phyloP scores from a whole-genome alignment of 2,888 invertebrate species.

The Horisme vitalbata region DNA sequence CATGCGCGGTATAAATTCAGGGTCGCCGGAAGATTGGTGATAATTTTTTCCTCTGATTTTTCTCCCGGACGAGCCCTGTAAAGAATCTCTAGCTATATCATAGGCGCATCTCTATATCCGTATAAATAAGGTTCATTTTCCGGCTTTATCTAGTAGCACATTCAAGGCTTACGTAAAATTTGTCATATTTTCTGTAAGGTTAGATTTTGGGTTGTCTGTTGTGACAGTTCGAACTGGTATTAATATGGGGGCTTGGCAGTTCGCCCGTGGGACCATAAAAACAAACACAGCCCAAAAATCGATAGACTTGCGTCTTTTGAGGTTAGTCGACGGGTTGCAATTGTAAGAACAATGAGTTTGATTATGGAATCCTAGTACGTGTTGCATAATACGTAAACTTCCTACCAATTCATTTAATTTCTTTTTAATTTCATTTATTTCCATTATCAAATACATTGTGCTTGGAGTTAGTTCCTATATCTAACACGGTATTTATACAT shows the following conservation, averaged over 20 bases:
- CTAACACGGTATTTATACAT: too few relatives aligned
- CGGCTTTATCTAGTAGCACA: not conserved
- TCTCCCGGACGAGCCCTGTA: slow-evolving; percentile 27
- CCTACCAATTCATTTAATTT: too few relatives aligned
- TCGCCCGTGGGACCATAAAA: slow-evolving; percentile 15
- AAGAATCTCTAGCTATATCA: slow-evolving; percentile 7
- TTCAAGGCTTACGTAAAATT: slow-evolving; percentile 18
- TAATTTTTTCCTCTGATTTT: slow-evolving; percentile 34
- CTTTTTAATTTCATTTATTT: too few relatives aligned
- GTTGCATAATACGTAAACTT: too few relatives aligned
- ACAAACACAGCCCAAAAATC: slow-evolving; percentile 19
- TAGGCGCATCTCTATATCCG: slow-evolving; percentile 10
- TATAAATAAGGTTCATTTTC: slow-evolving; percentile 20
- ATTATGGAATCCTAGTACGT: too few relatives aligned
- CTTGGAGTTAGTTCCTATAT: too few relatives aligned
- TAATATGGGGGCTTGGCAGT: slow-evolving; percentile 12
- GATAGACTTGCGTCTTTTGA: slow-evolving; percentile 11
- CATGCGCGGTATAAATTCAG: slow-evolving; percentile 60
- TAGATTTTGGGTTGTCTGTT: slow-evolving; percentile 2
- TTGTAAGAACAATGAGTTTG: too few relatives aligned
- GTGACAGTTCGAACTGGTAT: slow-evolving; percentile 1
- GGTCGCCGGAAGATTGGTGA: slow-evolving; percentile 33
- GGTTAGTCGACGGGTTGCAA: slow-evolving; percentile 2
- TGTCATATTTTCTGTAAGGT: not conserved
- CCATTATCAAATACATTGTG: too few relatives aligned